phyloP scores from a whole-genome alignment of 2,797 vertebrate species.

The Enteromius mattozi region DNA sequence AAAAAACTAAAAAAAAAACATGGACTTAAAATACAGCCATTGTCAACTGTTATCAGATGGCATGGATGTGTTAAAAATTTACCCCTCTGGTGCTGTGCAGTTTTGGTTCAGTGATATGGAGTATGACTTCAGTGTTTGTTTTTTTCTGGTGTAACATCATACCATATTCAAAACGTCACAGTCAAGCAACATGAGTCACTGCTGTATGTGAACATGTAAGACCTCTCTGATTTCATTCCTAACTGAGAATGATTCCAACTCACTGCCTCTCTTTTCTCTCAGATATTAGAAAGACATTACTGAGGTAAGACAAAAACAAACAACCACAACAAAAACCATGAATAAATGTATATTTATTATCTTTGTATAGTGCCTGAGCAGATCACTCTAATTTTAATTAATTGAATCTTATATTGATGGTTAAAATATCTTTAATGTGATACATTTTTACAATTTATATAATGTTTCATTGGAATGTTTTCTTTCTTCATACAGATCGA shows the following conservation, averaged over 20 bases:
- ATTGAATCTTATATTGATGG: not conserved
- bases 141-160: not conserved
- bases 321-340: not conserved
- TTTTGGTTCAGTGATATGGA: not conserved
- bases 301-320: not conserved
- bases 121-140: conserved; percentile 25
- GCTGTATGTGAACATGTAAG: not conserved
- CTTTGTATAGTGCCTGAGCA: not conserved
- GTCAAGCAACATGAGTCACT: not conserved
- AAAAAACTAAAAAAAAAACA: not conserved
- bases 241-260: not conserved
- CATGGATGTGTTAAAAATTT: not conserved
- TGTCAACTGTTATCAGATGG: not conserved
- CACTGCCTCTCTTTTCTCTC: not conserved
- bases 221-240: not conserved
- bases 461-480: not conserved
- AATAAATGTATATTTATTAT: not conserved
- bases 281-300: not conserved
- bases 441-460: not conserved
- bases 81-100: not conserved
- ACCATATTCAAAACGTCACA: conserved; percentile 39
- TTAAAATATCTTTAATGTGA: not conserved
- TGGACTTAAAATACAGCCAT: not conserved
- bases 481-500: conserved; percentile 8
- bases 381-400: not conserved